Evolutionary conservation across 2,888 invertebrate genomes (phyloP).

Genomic region (Conomelus anceps): DNA sequence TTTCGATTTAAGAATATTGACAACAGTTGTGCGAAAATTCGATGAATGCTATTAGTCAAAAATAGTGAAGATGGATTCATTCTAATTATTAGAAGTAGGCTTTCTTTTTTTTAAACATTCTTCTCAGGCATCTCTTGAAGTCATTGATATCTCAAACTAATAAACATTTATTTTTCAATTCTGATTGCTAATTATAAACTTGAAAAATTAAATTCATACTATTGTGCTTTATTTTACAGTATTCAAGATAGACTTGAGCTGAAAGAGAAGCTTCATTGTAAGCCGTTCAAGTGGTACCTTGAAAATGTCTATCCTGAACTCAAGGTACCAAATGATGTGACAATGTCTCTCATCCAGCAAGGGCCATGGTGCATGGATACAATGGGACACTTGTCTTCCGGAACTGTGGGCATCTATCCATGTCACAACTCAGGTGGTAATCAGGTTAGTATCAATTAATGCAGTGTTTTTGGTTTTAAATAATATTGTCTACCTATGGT

Average conservation of each 20-base stretch:
- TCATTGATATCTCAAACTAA: too few relatives aligned
- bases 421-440: slow-evolving; percentile 97
- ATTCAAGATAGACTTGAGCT: slow-evolving; percentile 77
- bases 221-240: slow-evolving; percentile 46
- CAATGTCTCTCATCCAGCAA: slow-evolving; percentile 65
- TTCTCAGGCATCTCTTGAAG: too few relatives aligned
- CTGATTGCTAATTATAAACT: neutral
- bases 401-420: slow-evolving; percentile 81
- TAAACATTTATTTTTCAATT: neutral
- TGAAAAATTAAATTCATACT: neutral
- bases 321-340: slow-evolving; percentile 56
- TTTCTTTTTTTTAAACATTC: too few relatives aligned
- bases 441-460: slow-evolving; percentile 50
- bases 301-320: slow-evolving; percentile 89
- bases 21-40: too few relatives aligned
- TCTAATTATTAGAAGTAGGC: too few relatives aligned
- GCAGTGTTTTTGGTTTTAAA: too few relatives aligned
- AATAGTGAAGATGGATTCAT: too few relatives aligned
- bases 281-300: slow-evolving; percentile 92
- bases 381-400: slow-evolving; percentile 82
- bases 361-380: slow-evolving; percentile 85
- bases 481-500: too few relatives aligned
- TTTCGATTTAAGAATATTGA: too few relatives aligned
- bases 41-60: too few relatives aligned
- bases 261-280: slow-evolving; percentile 75